A percentile compares a stretch with the other conserved stretches of the same genome.
Conservation (phyloP, 2,888 invertebrate genomes). For the Stenurella melanura region DNA sequence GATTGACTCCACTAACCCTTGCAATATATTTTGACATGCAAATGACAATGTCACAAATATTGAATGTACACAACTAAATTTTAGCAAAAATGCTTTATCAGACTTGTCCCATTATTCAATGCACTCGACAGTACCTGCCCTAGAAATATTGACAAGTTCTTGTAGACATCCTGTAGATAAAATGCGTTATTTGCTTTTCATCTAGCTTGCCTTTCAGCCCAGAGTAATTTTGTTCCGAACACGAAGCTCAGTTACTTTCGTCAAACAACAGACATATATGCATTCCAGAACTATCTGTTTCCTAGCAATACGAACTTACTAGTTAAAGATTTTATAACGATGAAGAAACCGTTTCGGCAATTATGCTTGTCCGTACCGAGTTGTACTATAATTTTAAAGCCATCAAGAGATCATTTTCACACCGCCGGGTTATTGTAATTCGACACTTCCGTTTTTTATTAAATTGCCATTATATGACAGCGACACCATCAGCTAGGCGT, state of each 20-base stretch:
- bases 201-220: too few relatives aligned
- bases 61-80: too few relatives aligned
- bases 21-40: too few relatives aligned
- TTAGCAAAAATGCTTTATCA: too few relatives aligned
- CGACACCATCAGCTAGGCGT: constrained; percentile 37
- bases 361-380: constrained; percentile 42
- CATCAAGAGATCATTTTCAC: constrained; percentile 73
- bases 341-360: constrained; percentile 49
- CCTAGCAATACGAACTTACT: background rate
- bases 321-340: background rate
- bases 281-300: background rate
- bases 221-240: too few relatives aligned
- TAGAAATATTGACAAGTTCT: too few relatives aligned
- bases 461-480: constrained; percentile 68
- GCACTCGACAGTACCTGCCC: too few relatives aligned
- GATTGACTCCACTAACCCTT: too few relatives aligned
- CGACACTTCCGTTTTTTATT: constrained; percentile 73
- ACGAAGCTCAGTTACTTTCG: background rate
- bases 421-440: constrained; percentile 71
- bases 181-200: too few relatives aligned
- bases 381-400: constrained; percentile 71
- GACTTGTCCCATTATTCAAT: too few relatives aligned
- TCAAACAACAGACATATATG: background rate
- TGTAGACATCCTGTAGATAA: too few relatives aligned
- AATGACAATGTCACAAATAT: too few relatives aligned